These are phyloP conservation scores for Yoshiicerus persimilis DNA, from an alignment of 1,140 invertebrate species.

Conservation along the genomic window DNA sequence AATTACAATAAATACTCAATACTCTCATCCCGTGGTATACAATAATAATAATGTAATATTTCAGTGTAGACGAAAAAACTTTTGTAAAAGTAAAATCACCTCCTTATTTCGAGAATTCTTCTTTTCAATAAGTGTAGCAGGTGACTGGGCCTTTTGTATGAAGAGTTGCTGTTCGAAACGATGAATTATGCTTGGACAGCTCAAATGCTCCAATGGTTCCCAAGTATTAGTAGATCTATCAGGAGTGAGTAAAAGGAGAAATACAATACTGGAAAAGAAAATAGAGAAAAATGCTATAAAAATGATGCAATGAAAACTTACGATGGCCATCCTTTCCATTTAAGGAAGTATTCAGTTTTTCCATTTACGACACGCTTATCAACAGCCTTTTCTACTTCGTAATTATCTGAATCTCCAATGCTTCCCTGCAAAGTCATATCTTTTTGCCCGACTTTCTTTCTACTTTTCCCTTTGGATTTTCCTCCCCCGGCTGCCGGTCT, in stretches of 20 bases:
- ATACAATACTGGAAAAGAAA: neutral
- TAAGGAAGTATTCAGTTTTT: conserved; percentile 28
- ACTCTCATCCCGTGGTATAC: no score
- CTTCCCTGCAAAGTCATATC: neutral
- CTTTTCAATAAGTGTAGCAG: neutral
- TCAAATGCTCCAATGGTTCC: neutral
- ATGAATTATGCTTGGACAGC: neutral
- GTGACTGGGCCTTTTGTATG: neutral
- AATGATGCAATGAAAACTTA: neutral
- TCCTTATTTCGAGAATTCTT: neutral
- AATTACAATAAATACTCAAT: neutral
- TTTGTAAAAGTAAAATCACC: neutral
- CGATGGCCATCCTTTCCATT: conserved; percentile 27
- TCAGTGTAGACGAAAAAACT: neutral
- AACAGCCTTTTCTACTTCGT: conserved; percentile 19
- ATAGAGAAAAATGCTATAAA: neutral
- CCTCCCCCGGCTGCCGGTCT: neutral
- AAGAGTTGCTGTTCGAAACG: neutral
- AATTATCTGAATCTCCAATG: neutral
- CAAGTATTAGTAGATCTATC: neutral
- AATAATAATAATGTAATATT: no score
- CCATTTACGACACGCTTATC: conserved; percentile 6
- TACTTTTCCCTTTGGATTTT: neutral
- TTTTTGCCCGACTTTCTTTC: neutral
- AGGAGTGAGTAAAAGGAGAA: no score